Evolutionary conservation across 2,888 invertebrate species (phyloP).

Genomic region (Chymomyza caudatula): DNA sequence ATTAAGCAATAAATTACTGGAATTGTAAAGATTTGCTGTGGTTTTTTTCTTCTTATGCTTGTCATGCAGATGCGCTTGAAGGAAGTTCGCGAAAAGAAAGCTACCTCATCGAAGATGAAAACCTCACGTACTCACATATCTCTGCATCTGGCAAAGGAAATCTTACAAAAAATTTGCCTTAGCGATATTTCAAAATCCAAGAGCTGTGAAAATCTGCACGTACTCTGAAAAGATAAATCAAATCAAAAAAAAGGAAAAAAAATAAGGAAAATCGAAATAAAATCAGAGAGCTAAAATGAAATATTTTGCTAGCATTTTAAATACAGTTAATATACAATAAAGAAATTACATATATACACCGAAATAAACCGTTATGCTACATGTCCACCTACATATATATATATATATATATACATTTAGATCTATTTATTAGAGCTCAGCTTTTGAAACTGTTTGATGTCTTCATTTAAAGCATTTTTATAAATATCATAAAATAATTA

Average conservation of each 20-base stretch:
- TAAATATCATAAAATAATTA: conserved; percentile 24
- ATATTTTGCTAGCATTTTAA: conserved; percentile 54
- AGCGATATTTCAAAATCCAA: conserved; percentile 91
- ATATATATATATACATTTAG: no score
- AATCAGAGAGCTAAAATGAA: conserved; percentile 9
- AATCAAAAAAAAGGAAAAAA: neutral
- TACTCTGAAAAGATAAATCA: conserved; percentile 80
- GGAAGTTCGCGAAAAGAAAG: conserved; percentile 86
- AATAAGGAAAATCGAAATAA: neutral
- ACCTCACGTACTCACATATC: conserved; percentile 90
- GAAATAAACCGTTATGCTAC: neutral
- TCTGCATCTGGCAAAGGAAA: conserved; percentile 88
- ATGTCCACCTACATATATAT: conserved; percentile 15
- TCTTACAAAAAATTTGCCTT: conserved; percentile 90
- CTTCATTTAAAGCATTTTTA: conserved; percentile 52
- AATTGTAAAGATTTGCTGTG: neutral
- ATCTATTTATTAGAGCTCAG: conserved; percentile 17
- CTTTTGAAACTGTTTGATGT: conserved; percentile 52
- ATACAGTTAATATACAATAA: conserved; percentile 12
- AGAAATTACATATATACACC: conserved; percentile 15
- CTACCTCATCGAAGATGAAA: conserved; percentile 83
- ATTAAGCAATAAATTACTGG: neutral
- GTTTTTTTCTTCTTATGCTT: neutral
- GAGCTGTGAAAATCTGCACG: conserved; percentile 91
- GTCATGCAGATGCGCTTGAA: conserved; percentile 84